Conservation (phyloP, 1,140 invertebrate species). For the Triops cancriformis region DNA sequence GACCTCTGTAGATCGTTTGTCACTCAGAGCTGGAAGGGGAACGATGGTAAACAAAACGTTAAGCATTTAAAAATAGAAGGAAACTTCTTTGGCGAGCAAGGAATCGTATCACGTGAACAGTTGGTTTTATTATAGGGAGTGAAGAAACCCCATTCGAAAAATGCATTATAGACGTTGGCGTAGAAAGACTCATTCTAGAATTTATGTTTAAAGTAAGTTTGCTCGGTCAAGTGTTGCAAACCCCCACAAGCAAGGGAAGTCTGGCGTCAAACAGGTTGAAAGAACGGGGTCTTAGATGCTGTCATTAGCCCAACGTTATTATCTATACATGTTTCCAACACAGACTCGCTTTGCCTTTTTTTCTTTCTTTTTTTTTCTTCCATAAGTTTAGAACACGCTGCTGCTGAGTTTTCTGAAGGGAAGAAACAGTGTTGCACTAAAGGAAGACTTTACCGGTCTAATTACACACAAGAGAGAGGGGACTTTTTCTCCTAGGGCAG, state of each 20-base stretch:
- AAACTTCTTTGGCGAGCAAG: too few relatives aligned
- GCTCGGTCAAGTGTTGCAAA: neutral
- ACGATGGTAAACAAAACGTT: too few relatives aligned
- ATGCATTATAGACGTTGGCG: neutral
- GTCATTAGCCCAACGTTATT: neutral
- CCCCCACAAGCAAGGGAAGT: conserved; percentile 3
- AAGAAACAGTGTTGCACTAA: conserved; percentile 6
- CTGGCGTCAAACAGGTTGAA: conserved; percentile 4
- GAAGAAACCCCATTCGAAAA: neutral
- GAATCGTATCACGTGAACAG: too few relatives aligned
- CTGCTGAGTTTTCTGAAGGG: neutral
- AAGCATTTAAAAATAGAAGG: too few relatives aligned
- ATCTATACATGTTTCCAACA: neutral
- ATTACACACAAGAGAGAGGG: conserved; percentile 6
- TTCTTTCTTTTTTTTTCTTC: neutral
- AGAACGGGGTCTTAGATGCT: conserved; percentile 12
- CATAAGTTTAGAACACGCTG: neutral
- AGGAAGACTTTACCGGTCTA: conserved; percentile 5
- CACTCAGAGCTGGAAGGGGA: too few relatives aligned
- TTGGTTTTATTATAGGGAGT: neutral
- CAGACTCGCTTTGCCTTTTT: neutral
- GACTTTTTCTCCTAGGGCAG: neutral
- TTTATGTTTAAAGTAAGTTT: conserved; percentile 7
- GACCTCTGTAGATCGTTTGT: too few relatives aligned
- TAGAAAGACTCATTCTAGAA: neutral